phyloP scores from a whole-genome alignment of 1,140 invertebrate genomes.

The Meteorus sp. region DNA sequence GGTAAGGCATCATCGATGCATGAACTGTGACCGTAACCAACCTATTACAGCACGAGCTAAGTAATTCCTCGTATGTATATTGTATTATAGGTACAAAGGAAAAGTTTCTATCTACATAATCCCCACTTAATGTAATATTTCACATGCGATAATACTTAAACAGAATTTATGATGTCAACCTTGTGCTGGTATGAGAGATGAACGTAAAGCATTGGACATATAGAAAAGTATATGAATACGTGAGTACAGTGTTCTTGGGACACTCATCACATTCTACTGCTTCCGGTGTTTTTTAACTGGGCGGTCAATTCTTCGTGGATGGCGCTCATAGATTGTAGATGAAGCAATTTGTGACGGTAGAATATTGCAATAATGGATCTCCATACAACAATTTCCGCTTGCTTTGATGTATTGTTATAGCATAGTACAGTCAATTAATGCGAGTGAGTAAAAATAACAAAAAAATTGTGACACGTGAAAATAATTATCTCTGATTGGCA shows the following conservation, averaged over 20 bases:
- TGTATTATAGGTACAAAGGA: not conserved
- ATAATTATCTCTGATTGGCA: conserved; percentile 1
- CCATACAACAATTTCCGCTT: conserved; percentile 31
- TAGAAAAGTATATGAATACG: not conserved
- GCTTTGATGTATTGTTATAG: not conserved
- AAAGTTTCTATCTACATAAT: not conserved
- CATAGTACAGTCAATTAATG: not conserved
- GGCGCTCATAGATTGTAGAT: conserved; percentile 37
- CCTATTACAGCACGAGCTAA: conserved; percentile 53
- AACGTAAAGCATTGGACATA: not conserved
- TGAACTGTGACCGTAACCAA: conserved; percentile 54
- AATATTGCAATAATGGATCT: conserved; percentile 29
- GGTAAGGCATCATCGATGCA: conserved; percentile 56
- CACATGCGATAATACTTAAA: not conserved
- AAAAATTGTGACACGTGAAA: not conserved
- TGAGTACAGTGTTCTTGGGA: conserved; percentile 5
- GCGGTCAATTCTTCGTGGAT: conserved; percentile 28
- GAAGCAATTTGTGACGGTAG: conserved; percentile 38
- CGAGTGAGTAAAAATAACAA: not conserved
- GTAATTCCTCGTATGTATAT: not conserved
- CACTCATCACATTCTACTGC: not conserved
- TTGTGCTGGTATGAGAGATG: too few relatives aligned
- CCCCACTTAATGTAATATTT: too few relatives aligned
- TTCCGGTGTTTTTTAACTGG: conserved; percentile 15
- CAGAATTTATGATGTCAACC: not conserved